Base-by-base conservation (phyloP, 2,888 invertebrate genomes). In the Podotricha telesiphe region DNA sequence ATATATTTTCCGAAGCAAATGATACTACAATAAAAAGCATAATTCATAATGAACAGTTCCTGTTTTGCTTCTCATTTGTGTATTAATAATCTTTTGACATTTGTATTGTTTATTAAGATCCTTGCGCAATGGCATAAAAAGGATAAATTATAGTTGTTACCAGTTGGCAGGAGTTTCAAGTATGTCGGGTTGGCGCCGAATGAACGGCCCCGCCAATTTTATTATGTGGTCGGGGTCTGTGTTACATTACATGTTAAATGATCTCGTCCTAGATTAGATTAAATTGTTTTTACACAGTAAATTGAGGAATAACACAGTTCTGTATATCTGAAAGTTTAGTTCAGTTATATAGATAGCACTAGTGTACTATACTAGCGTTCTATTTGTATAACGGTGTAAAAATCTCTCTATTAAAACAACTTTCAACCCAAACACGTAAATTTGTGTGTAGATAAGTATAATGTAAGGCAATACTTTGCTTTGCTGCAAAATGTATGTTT, bases 111-210 rank as follows among this genome's bases (percentile, higher is more conserved):
- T 59, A 59, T 59, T 17, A 45, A 59, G 45, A 45, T 53, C 51
- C 45, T 45, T 11, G n/a, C 19, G 6, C 64, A 3, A 34, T 61
- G 19, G 34, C 34, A 40, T 50, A 19, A 45, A 63, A 63, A 55
- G 59, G 45, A 70, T 69, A 67, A 74, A 73, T 68, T 71, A 74
- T 73, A 68, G 65, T 69, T 72, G 67, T 74, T 74, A 17, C 75
- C 67, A 80, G 76, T 88, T 89, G 89, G 88, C 88, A 87, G 76
- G 76, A 78, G 75, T 76, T 75, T 79, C 75, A 84, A 86, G 79
- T 86, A 72, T 83, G 85, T 78, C 84, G 79, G 69, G 65, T 68
- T 67, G 88, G 88, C 87, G 88, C 86, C 88, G 77, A 80, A 73
- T 68, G 64, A 71, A 61, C 74, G 77, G 74, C 76, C 76, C 79